Evolutionary conservation across 2,888 invertebrate genomes (phyloP).

Genomic region (Drosophila paramelanica): DNA sequence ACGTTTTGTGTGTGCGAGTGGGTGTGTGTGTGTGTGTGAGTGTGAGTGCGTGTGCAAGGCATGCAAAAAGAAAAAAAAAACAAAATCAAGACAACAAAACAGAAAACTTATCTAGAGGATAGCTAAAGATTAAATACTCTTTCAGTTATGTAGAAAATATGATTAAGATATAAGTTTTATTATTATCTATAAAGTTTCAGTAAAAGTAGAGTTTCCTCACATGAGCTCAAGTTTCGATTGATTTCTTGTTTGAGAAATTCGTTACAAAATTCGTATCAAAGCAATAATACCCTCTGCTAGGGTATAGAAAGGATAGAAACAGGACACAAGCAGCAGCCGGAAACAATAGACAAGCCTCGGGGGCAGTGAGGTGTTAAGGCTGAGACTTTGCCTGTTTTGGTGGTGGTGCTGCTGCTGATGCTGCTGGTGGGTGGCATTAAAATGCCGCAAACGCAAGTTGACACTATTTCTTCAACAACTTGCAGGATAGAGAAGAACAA

Average conservation of each 20-base stretch:
- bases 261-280: neutral
- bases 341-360: slow-evolving; percentile 73
- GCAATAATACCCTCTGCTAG: neutral
- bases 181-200: too few relatives aligned
- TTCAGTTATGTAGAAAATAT: neutral
- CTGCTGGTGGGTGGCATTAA: slow-evolving; percentile 58
- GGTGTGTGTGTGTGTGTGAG: slow-evolving; percentile 8
- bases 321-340: slow-evolving; percentile 41
- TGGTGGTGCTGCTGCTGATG: neutral
- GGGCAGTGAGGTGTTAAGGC: slow-evolving; percentile 62
- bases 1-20: slow-evolving; percentile 59
- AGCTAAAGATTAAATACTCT: neutral
- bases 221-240: too few relatives aligned
- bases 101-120: neutral
- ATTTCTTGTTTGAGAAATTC: neutral
- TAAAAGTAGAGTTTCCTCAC: too few relatives aligned
- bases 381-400: neutral
- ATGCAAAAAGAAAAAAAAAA: slow-evolving; percentile 17
- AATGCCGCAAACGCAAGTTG: slow-evolving; percentile 75
- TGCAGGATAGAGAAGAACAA: slow-evolving; percentile 47
- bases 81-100: slow-evolving; percentile 21
- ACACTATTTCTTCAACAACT: slow-evolving; percentile 73
- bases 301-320: slow-evolving; percentile 3
- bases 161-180: too few relatives aligned
- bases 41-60: slow-evolving; percentile 20